Evolutionary conservation across 1,140 invertebrate species (phyloP), one percentile per base, ranked within the genome.

Genomic region (Batillaria attramentaria): DNA sequence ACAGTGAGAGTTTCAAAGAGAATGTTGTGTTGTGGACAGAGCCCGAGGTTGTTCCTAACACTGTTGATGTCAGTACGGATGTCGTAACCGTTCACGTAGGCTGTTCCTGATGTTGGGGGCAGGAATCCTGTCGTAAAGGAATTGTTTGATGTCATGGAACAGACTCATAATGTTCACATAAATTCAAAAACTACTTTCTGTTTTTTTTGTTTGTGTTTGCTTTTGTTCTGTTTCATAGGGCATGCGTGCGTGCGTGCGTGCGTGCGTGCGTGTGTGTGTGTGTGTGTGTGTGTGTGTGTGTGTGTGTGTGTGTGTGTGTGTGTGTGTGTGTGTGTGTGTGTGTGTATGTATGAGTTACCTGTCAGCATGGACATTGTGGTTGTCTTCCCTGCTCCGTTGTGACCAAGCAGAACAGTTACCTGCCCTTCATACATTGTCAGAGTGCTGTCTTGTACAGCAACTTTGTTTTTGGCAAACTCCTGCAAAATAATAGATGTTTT

Each of bases 11-110:
- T 95, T 76, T 96, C 94, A 88, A 98, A 98, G 1, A 98, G 92
- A 78, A 98, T 95, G 90, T 98, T 96, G 88, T 98, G 96, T 89
- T 99, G 98, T 5, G 97, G 97, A 91, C 98, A 99, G 16, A 97
- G 91, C 0, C 97, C 97, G 0, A 97, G 90, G 77, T 94, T 94
- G 60, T 92, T 89, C 42, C 95, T 92, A 1, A 95, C 94, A 8
- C 83, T 78, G 24, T 91, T 84, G 69, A 91, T 90, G 62, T 91
- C 84, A 16, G 77, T 91, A 57, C 89, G 84, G 60, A 95, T 92
- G 86, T 94, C 93, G 84, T 93, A 93, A 31, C 94, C 95, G 80
- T 94, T 93, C 1, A 96, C 90, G 43, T 90, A 85, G 10, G 95
- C 94, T 28, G 92, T 93, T 3, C 95, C 95, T 57, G 89, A 91